Base-by-base conservation (phyloP, 2,888 invertebrate genomes). In the Cheilosia soror region DNA sequence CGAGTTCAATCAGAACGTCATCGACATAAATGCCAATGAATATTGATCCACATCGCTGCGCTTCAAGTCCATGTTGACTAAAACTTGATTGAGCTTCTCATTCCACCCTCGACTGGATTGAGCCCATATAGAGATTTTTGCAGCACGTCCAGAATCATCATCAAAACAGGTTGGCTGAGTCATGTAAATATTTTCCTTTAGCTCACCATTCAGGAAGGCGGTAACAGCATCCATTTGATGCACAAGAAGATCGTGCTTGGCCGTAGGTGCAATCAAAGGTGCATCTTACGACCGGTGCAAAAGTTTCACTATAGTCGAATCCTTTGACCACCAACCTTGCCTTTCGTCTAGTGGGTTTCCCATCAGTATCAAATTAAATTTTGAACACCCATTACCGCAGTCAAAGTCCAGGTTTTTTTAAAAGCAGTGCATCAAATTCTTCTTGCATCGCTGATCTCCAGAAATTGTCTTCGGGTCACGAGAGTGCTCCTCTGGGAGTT, bases 191-290 rank as follows among this genome's bases (percentile, higher is more conserved):
- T 76, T 55, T 47, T 87, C 86, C 44, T 82, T 47, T 7, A 85
- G 58, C 27, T 87, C 75, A 47, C 69, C 80, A 44, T 88, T 76
- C 11, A 87, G 65, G 60, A 87, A 87, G 2, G 84, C 84, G 7
- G 81, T 79, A 15, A 84, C 86, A 13, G 81, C 81, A 81, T 88
- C 79, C 63, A 86, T 69, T 42, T 87, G 79, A 44, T 86, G 81
- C n/a, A 87, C 71, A 7, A 75, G 55, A 6, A 87, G 63, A 27
- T 80, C 79, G 29, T 82, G 73, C 62, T 71, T 86, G 5, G 68
- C 87, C 5, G 87, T 76, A 31, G 87, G 20, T 15, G 86, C 78
- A 40, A 86, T 44, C 13, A 87, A 69, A 79, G 15, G 68, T 76
- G 37, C 85, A 87, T 15, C 87, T 69, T 9, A 77, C 72, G 4